Evolutionary conservation across 37 sponge, comb jelly and placozoan genomes (phyloP).

Genomic region (Diacarnus erythraeanus): DNA sequence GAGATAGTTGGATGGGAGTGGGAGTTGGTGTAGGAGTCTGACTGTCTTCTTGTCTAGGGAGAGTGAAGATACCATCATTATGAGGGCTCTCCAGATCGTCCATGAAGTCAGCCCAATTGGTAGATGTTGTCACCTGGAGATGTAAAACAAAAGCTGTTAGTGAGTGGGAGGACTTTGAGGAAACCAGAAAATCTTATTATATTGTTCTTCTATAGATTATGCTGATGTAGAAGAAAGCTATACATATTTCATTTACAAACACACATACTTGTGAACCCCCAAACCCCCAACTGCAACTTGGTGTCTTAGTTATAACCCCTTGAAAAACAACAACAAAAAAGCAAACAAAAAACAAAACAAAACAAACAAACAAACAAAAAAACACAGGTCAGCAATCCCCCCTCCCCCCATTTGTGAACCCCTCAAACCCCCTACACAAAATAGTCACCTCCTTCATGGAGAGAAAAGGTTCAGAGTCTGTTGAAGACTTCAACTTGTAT

Average conservation of each 20-base stretch:
- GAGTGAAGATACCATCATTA: conserved; percentile 19
- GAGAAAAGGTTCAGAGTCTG: not conserved
- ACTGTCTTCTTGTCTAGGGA: conserved; percentile 4
- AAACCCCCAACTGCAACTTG: too few relatives aligned
- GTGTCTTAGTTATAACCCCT: too few relatives aligned
- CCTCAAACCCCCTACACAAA: too few relatives aligned
- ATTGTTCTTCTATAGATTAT: too few relatives aligned
- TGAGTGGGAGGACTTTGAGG: too few relatives aligned
- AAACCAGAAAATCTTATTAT: too few relatives aligned
- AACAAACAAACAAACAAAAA: not conserved
- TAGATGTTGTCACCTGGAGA: not conserved
- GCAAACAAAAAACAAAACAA: not conserved
- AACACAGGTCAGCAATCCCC: too few relatives aligned
- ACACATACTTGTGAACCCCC: too few relatives aligned
- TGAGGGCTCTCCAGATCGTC: conserved; percentile 27
- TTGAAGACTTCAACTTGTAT: not conserved
- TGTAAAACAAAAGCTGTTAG: not conserved
- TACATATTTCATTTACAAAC: too few relatives aligned
- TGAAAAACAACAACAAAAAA: not conserved
- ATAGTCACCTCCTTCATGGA: not conserved
- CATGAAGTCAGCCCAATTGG: conserved; percentile 24
- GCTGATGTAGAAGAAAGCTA: too few relatives aligned
- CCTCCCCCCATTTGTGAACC: too few relatives aligned
- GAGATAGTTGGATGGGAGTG: not conserved
- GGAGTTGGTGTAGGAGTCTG: conserved; percentile 6